Evolutionary conservation across 1,140 invertebrate species (phyloP).

Genomic region (Papilio dardanus): DNA sequence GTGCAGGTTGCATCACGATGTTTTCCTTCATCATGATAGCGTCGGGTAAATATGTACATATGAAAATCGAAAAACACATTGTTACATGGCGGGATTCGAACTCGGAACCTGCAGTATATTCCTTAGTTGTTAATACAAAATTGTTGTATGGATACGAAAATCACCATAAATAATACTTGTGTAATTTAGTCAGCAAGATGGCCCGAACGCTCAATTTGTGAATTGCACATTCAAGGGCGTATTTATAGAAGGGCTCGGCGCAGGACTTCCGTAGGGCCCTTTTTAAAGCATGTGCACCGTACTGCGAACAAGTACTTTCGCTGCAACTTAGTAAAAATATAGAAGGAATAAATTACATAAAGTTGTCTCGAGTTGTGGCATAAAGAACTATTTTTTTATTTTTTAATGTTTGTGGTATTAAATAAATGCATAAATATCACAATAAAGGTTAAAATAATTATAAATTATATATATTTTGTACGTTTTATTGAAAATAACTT

Average conservation of each 20-base stretch:
- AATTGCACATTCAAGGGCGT: constrained; percentile 21
- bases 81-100: no score
- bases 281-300: background rate
- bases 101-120: no score
- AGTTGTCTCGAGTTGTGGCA: background rate
- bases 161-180: background rate
- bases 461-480: background rate
- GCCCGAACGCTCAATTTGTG: constrained; percentile 4
- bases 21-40: no score
- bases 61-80: no score
- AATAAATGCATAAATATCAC: no score
- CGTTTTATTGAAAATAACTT: background rate
- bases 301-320: background rate
- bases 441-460: background rate
- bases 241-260: constrained; percentile 2
- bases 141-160: background rate
- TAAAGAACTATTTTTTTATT: background rate
- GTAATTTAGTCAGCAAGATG: background rate
- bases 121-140: no score
- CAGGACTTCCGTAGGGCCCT: constrained; percentile 2
- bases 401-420: no score
- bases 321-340: background rate
- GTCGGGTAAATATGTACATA: no score
- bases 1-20: no score
- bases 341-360: background rate